Evolutionary conservation across 2,888 invertebrate species (phyloP).

Genomic region (Phymatocera aterrima): DNA sequence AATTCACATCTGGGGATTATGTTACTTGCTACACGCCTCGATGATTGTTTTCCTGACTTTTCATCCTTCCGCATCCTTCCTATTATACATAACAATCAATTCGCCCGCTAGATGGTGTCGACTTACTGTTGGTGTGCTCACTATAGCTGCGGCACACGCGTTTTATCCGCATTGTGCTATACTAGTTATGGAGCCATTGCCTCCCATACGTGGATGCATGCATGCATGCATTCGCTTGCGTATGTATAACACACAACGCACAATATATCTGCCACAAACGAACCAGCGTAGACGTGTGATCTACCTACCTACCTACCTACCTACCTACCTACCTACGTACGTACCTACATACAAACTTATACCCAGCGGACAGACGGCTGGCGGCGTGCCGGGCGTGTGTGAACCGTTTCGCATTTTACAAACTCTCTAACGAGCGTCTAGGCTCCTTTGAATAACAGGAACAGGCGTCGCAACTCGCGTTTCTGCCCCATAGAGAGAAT

Average conservation of each 20-base stretch:
- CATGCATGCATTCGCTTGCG: no score
- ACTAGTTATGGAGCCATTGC: neutral
- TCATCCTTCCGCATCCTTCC: neutral
- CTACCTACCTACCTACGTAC: neutral
- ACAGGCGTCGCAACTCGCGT: neutral
- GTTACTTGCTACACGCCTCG: neutral
- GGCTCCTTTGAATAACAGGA: slow-evolving; percentile 10
- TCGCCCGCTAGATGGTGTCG: slow-evolving; percentile 23
- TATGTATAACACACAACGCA: no score
- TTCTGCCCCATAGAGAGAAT: neutral
- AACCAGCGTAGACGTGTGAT: neutral
- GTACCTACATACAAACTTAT: neutral
- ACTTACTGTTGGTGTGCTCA: no score
- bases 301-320: neutral
- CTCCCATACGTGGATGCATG: neutral
- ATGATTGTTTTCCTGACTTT: neutral
- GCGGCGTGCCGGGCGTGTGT: slow-evolving; percentile 40
- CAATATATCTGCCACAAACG: neutral
- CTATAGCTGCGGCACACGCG: slow-evolving; percentile 1
- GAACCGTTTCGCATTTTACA: slow-evolving; percentile 28
- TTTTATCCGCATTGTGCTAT: slow-evolving; percentile 17
- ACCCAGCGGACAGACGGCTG: slow-evolving; percentile 24
- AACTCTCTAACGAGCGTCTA: slow-evolving; percentile 31
- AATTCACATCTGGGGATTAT: no score
- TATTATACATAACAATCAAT: neutral